Evolutionary conservation across 2,113 vertebrate species (phyloP).

Genomic region (Gallinago paraguaiae): DNA sequence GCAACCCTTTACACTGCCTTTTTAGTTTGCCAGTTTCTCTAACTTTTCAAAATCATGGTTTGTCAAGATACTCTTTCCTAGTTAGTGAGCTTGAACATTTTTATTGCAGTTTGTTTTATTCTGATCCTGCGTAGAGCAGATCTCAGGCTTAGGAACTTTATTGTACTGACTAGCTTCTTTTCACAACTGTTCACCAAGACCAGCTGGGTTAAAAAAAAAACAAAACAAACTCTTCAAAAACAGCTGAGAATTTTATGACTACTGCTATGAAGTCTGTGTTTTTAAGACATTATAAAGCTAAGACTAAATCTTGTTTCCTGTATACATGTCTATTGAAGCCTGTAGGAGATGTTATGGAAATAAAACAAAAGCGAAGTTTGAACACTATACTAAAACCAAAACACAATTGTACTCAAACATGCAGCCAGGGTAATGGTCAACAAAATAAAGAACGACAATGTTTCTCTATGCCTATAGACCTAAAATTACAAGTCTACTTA

Average conservation of each 20-base stretch:
- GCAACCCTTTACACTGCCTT: neutral
- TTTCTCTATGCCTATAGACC: neutral
- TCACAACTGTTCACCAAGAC: neutral
- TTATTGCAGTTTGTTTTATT: neutral
- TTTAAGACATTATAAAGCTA: neutral
- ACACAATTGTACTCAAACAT: neutral
- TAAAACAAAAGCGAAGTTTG: neutral
- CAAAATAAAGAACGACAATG: neutral
- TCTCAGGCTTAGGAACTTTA: neutral
- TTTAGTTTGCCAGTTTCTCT: neutral
- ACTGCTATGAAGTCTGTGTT: neutral
- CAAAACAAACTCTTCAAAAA: neutral
- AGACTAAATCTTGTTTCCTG: neutral
- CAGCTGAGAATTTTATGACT: neutral
- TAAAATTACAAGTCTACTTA: neutral
- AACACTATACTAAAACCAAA: neutral
- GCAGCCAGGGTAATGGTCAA: neutral
- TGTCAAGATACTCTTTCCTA: neutral
- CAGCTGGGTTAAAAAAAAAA: neutral
- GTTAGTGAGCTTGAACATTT: neutral
- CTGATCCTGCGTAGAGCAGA: neutral
- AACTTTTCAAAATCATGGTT: neutral
- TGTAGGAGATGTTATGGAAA: neutral
- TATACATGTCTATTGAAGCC: neutral
- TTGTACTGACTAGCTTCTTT: neutral